Evolutionary conservation across 1,140 invertebrate genomes (phyloP), one percentile per base, ranked within the genome.

Genomic region (Brachionus rubens): DNA sequence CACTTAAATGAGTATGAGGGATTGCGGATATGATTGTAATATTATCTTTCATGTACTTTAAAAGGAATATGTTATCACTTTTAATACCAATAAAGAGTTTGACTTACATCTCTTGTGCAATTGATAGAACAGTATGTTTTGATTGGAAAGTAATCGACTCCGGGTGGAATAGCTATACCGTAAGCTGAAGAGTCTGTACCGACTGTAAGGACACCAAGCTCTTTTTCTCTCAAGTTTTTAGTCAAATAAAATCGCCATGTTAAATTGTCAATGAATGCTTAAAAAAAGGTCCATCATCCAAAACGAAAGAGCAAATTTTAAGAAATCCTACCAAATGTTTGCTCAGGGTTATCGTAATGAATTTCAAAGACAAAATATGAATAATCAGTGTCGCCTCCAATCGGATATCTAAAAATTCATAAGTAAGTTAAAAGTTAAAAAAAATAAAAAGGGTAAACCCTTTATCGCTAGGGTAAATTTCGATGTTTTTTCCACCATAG

Each of bases 71-170:
- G n/a, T n/a, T n/a, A n/a, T n/a, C n/a, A n/a, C n/a, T n/a, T n/a
- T n/a, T n/a, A n/a, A n/a, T n/a, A n/a, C n/a, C n/a, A n/a, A n/a
- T n/a, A n/a, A n/a, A n/a, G 16, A 56, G 7, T 36, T 50, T 6
- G 9, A 24, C 90, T 88, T 0, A 33, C 30, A 26, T 54, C 19
- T 21, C 41, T 54, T 1, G 96, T 98, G 81, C 96, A 99, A 80
- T 96, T 91, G 0, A 91, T 86, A 48, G 93, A 90, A 80, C 96
- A 99, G 82, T 95, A 92, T 10, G 93, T 95, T 36, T 89, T 90
- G 3, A 99, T 83, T 0, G 88, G 83, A 82, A 98, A 98, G 1
- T 87, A 76, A 0, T 77, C 26, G 79, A 92, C 90, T 14, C 86
- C 83, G 0, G 93, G 95, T 0, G 96, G 96, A 72, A 99, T 94